Conservation (phyloP, 2,888 invertebrate species). For the Cataglyphis cursor region DNA sequence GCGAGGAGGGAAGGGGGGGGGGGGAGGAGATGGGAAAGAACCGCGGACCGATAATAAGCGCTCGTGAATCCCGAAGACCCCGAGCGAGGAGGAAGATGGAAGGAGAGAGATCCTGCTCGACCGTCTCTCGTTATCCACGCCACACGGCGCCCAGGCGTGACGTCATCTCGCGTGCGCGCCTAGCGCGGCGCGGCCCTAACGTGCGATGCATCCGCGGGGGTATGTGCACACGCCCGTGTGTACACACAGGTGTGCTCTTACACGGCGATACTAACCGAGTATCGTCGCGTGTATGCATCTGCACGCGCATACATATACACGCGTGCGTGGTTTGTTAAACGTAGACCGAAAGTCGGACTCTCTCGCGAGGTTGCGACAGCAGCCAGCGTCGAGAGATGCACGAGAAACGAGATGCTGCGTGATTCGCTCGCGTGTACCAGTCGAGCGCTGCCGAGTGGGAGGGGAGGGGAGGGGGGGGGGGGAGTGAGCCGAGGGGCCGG, state of each 20-base stretch:
- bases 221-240: conserved; percentile 58
- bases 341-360: conserved; percentile 16
- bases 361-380: conserved; percentile 34
- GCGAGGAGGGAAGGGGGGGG: conserved; percentile 48
- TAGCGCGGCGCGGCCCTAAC: conserved; percentile 39
- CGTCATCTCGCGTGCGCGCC: conserved; percentile 75
- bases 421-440: conserved; percentile 39
- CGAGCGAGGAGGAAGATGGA: conserved; percentile 22
- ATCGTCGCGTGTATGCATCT: not conserved
- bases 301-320: not conserved
- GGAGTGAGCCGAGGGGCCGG: conserved; percentile 26
- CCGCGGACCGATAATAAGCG: conserved; percentile 78
- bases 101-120: conserved; percentile 25
- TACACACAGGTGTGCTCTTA: conserved; percentile 69
- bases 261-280: not conserved
- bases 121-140: conserved; percentile 78
- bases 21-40: conserved; percentile 52
- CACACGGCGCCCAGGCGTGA: conserved; percentile 79
- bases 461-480: not conserved
- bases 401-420: conserved; percentile 37
- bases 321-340: conserved; percentile 22
- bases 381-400: conserved; percentile 36
- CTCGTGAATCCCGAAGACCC: conserved; percentile 71
- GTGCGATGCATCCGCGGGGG: conserved; percentile 28
- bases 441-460: conserved; percentile 9